Evolutionary conservation across 2,888 invertebrate genomes (phyloP), one percentile per base, ranked within the genome.

Genomic region (Hypercompe scribonia): DNA sequence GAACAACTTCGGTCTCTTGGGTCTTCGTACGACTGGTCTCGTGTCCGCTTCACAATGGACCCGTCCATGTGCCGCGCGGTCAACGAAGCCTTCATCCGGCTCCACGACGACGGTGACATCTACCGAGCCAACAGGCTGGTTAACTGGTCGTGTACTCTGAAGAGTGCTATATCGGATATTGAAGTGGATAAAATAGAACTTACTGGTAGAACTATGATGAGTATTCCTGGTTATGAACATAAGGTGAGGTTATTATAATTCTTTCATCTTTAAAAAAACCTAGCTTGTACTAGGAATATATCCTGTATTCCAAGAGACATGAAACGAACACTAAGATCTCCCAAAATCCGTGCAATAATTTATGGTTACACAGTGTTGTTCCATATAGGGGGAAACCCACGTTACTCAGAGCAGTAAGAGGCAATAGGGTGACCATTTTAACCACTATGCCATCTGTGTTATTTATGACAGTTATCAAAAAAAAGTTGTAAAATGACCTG

Each of bases 151-250:
- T 99, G 99, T 89, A 96, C 98, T 0, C 95, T 99, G 24, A 98
- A 99, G 89, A 99, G 99, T 69, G 99, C 99, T 15, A 99, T 99
- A 83, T 99, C 99, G 0, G 99, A 99, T 90, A 99, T 99, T 81
- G 99, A 99, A 94, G 99, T 99, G 4, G 99, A 99, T 90, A 99
- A 99, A 94, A 92, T 98, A 63, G 99, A 99, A 89, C 93, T 99
- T 61, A 90, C 97, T 5, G 99, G 99, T 0, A 96, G 98, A 69
- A 99, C 99, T 0, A 91, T 98, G 83, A 90, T 99, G 67, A 89
- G 97, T 36, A 99, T 99, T 80, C 99, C 99, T 0, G 99, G 99
- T 0, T 99, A 99, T 90, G 96, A 97, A n/a, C 96, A 97, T 58
- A 98, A 97, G 94, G 96, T 96, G 68, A 24, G 83, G 54, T 31